These are phyloP conservation scores for Spodoptera frugiperda DNA, from an alignment of 1,140 invertebrate genomes.

Conservation along the genomic window DNA sequence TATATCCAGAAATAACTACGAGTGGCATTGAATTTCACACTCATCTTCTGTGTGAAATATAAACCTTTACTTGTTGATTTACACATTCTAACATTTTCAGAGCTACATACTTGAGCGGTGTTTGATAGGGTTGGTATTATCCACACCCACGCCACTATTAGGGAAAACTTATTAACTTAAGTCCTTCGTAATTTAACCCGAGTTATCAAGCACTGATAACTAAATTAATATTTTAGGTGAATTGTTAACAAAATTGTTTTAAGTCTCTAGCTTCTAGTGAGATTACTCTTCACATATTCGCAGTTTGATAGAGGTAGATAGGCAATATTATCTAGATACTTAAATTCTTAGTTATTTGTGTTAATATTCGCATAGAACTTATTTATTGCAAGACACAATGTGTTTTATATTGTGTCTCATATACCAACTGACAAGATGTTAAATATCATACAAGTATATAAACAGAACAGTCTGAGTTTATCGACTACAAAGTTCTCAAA, in stretches of 20 bases:
- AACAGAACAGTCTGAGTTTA: too few species aligned
- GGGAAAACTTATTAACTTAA: slow-evolving; percentile 3
- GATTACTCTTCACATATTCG: too few species aligned
- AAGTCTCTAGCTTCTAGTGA: not conserved
- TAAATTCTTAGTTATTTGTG: too few species aligned
- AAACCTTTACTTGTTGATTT: slow-evolving; percentile 21
- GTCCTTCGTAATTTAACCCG: not conserved
- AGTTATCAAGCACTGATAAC: too few species aligned
- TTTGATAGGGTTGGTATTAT: slow-evolving; percentile 12
- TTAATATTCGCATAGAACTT: too few species aligned
- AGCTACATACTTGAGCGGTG: slow-evolving; percentile 2
- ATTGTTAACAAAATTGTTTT: slow-evolving; percentile 3
- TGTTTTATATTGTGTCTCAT: too few species aligned
- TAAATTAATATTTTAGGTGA: not conserved
- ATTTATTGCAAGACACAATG: too few species aligned
- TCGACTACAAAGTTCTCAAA: too few species aligned
- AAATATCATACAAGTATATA: too few species aligned
- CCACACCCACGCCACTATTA: not conserved
- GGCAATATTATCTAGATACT: too few species aligned
- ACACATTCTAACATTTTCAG: slow-evolving; percentile 8
- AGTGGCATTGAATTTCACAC: not conserved
- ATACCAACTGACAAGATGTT: too few species aligned
- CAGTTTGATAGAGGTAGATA: too few species aligned
- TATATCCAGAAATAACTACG: slow-evolving; percentile 1
- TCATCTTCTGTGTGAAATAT: slow-evolving; percentile 24